Evolutionary conservation across 2,797 vertebrate genomes (phyloP).

Genomic region (Gobio occitaniae): DNA sequence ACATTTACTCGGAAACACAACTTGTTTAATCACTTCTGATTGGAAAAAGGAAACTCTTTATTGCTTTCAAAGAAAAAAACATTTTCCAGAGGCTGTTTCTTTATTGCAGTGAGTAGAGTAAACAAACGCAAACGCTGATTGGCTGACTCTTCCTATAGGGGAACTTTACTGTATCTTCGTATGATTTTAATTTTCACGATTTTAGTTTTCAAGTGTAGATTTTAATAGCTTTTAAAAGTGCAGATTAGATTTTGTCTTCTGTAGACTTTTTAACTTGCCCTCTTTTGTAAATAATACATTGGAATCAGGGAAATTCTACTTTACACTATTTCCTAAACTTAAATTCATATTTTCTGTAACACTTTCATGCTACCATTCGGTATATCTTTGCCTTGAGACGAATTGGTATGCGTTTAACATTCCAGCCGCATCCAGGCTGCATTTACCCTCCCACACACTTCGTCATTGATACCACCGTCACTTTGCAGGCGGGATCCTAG

Average conservation of each 20-base stretch:
- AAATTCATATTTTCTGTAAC: too few relatives aligned
- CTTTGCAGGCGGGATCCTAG: too few relatives aligned
- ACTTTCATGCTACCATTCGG: too few relatives aligned
- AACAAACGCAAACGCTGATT: not conserved
- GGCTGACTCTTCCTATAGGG: not conserved
- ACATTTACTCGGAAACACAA: conserved; percentile 61
- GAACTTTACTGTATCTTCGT: conserved; percentile 11
- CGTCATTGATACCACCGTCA: too few relatives aligned
- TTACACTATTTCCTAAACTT: too few relatives aligned
- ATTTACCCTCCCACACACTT: too few relatives aligned
- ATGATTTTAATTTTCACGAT: not conserved
- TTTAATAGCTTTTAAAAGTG: not conserved
- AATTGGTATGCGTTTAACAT: too few relatives aligned
- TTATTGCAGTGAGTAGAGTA: not conserved
- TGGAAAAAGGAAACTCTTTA: conserved; percentile 20
- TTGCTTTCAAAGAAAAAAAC: conserved; percentile 15
- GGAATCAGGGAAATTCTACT: not conserved
- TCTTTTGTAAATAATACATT: not conserved
- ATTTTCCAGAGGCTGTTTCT: not conserved
- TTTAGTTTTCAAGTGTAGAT: not conserved
- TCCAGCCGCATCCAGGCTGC: too few relatives aligned
- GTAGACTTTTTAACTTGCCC: not conserved
- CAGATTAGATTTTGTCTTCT: not conserved
- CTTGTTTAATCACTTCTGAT: conserved; percentile 62
- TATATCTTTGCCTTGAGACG: too few relatives aligned